Evolutionary conservation across 2,113 vertebrate species (phyloP).

Genomic region (human (Homo sapiens)): DNA sequence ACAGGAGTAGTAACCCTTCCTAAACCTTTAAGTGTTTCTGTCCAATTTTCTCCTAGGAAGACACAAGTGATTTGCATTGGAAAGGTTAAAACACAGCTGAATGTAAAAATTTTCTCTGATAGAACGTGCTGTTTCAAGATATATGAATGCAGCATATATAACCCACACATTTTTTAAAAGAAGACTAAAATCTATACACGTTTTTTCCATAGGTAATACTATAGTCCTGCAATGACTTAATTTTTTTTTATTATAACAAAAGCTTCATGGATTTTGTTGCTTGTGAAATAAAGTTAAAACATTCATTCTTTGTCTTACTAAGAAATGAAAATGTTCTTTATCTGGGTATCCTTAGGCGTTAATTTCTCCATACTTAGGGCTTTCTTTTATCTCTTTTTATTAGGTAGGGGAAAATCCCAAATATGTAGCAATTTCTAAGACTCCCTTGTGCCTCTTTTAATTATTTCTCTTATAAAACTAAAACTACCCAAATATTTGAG

Average conservation of each 20-base stretch:
- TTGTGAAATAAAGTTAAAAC: conserved; percentile 1
- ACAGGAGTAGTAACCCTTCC: neutral
- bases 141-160: neutral
- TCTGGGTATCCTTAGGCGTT: neutral
- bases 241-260: neutral
- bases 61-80: conserved; percentile 27
- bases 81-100: neutral
- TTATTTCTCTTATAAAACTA: neutral
- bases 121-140: neutral
- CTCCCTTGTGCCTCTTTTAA: neutral
- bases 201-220: conserved; percentile 4
- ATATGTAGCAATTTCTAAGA: conserved; percentile 34
- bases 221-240: neutral
- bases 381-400: neutral
- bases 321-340: conserved; percentile 34
- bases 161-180: neutral
- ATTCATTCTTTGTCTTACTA: conserved; percentile 40
- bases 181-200: neutral
- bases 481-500: neutral
- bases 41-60: conserved; percentile 42
- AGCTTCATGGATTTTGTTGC: conserved; percentile 7
- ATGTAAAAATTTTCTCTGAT: neutral
- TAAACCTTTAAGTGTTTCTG: conserved; percentile 6
- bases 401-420: neutral
- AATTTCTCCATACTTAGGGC: neutral